These are phyloP conservation scores for Frankliniella intonsa DNA, from an alignment of 2,888 invertebrate species.

Conservation along the genomic window DNA sequence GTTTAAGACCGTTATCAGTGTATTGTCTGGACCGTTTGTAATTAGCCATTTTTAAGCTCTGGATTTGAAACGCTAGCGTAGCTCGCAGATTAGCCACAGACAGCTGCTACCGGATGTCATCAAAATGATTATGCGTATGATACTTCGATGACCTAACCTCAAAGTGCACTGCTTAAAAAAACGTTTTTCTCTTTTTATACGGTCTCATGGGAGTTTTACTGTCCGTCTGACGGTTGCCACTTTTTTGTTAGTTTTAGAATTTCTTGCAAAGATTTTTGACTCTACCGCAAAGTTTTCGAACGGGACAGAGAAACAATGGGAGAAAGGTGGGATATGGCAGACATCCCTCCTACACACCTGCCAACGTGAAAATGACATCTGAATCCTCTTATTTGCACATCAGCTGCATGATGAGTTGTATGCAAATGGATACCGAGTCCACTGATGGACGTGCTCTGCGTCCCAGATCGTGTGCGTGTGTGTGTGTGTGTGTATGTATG, in stretches of 20 bases:
- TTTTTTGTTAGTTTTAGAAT: no score
- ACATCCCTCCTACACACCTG: neutral
- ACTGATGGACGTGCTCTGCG: neutral
- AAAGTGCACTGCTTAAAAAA: no score
- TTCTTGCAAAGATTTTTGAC: no score
- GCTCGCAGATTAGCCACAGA: no score
- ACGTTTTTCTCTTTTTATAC: neutral
- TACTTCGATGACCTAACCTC: no score
- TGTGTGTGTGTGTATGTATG: neutral
- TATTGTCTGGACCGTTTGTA: conserved; percentile 12
- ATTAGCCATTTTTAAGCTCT: neutral
- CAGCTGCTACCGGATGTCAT: no score
- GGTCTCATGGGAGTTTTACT: neutral
- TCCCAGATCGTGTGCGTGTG: neutral
- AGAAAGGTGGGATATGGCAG: no score
- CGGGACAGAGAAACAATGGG: no score
- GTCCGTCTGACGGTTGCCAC: no score
- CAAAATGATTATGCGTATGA: no score
- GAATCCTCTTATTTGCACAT: conserved; percentile 25
- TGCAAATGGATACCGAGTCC: neutral
- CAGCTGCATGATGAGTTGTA: conserved; percentile 18
- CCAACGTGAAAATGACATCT: conserved; percentile 20
- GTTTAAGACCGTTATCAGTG: neutral
- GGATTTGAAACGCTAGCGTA: no score
- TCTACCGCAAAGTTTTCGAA: no score